Evolutionary conservation across 2,113 vertebrate genomes (phyloP).

Genomic region (Oreocharis arfaki): DNA sequence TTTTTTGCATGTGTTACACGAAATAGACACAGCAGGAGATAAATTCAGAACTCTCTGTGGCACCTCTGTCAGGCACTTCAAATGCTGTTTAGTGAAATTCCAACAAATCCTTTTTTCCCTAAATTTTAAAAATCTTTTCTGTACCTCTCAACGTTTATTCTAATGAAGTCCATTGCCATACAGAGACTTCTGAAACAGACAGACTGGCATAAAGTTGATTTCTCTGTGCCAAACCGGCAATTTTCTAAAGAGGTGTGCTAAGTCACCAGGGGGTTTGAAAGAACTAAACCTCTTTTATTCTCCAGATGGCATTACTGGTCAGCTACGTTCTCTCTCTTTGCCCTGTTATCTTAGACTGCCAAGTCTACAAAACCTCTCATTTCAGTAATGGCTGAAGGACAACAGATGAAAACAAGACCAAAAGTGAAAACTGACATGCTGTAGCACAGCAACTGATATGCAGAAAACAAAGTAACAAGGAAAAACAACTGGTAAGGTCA

Average conservation of each 20-base stretch:
- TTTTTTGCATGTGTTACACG: neutral
- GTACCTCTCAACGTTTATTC: neutral
- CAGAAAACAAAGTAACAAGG: neutral
- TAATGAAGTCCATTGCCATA: neutral
- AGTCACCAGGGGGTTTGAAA: neutral
- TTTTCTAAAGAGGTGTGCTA: neutral
- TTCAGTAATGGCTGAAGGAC: neutral
- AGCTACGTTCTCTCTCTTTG: neutral
- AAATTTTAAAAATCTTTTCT: neutral
- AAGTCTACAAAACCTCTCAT: neutral
- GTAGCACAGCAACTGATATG: neutral
- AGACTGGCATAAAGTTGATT: neutral
- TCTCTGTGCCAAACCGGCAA: neutral
- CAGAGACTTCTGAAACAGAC: neutral
- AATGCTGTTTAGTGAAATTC: neutral
- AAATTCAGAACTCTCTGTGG: neutral
- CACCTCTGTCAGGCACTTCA: neutral
- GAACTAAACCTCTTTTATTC: neutral
- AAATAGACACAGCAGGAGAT: neutral
- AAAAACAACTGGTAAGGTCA: neutral
- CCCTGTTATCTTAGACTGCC: neutral
- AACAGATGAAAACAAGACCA: neutral
- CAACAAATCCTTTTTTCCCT: neutral
- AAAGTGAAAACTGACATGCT: neutral
- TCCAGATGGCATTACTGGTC: neutral